Evolutionary conservation across 2,113 vertebrate genomes (phyloP), one percentile per base, ranked within the genome.

Genomic region (Cervus canadensis): DNA sequence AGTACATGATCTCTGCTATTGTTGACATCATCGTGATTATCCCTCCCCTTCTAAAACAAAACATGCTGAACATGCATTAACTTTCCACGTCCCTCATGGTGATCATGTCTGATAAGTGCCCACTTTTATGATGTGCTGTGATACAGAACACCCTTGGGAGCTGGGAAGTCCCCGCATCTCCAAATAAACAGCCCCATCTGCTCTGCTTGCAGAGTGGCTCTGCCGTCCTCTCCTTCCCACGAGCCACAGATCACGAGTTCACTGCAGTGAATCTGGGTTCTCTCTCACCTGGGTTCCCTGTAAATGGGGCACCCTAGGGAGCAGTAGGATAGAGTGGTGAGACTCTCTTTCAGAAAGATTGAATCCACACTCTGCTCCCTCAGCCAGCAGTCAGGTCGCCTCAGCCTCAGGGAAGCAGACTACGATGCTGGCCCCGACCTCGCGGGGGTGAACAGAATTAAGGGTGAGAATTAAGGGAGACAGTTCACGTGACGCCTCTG

Each of bases 81-180:
- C 48, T 60, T 79, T 71, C 87, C 76, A 36, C 86, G 26, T 67
- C 21, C 78, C 28, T 95, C 21, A 2, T 17, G 33, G 56, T 87
- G 36, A 96, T 85, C 36, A 10, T 82, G 50, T 26, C 81, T 88
- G 43, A 91, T 78, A 84, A 78, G 45, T n/a, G 76, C 23, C 36
- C 11, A 21, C 57, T 95, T 95, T 79, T 81, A 45, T 74, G 57
- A 67, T 57, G 23, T 4, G 17, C 12, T 94, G 40, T 40, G 19
- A 59, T 52, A 56, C 16, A 30, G 23, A 57, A 57, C 91, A 16
- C 25, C 52, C 36, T 76, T 45, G 28, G 76, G 30, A 86, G 15
- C 57, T 40, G 33, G 23, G 11, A 71, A 89, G 6, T 12, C 56
- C 56, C 54, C 26, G 26, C 14, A 43, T 23, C 17, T 5, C 23